phyloP scores from a whole-genome alignment of 2,888 invertebrate genomes.

The Phaonia tiefii region DNA sequence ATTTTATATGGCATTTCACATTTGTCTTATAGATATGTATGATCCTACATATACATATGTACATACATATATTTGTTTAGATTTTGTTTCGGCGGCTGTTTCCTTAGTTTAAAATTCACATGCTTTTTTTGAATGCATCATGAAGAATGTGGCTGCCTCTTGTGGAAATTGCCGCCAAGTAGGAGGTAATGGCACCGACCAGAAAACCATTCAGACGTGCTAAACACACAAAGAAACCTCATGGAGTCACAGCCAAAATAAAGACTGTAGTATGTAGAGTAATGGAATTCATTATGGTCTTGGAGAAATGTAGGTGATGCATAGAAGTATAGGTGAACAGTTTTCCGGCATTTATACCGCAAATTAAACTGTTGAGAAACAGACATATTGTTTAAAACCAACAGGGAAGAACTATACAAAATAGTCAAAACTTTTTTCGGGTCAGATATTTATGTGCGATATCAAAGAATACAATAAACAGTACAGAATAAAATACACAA shows the following conservation, averaged over 20 bases:
- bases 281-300: slow-evolving; percentile 3
- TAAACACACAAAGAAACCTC: slow-evolving; percentile 31
- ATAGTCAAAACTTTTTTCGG: no score
- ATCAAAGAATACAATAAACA: no score
- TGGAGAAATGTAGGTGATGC: not conserved
- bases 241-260: slow-evolving; percentile 25
- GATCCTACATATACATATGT: no score
- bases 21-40: slow-evolving; percentile 11
- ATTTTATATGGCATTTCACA: not conserved
- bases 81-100: slow-evolving; percentile 1
- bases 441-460: no score
- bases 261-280: not conserved
- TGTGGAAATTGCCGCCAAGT: slow-evolving; percentile 55
- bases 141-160: not conserved
- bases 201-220: slow-evolving; percentile 65
- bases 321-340: not conserved
- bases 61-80: no score
- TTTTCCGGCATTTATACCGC: not conserved
- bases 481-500: no score
- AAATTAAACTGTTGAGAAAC: not conserved
- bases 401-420: no score
- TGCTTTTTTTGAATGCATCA: slow-evolving; percentile 8
- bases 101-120: slow-evolving; percentile 19
- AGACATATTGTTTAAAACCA: no score
- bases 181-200: slow-evolving; percentile 56